Evolutionary conservation across 2,797 vertebrate species (phyloP).

Genomic region (Pterois miles): DNA sequence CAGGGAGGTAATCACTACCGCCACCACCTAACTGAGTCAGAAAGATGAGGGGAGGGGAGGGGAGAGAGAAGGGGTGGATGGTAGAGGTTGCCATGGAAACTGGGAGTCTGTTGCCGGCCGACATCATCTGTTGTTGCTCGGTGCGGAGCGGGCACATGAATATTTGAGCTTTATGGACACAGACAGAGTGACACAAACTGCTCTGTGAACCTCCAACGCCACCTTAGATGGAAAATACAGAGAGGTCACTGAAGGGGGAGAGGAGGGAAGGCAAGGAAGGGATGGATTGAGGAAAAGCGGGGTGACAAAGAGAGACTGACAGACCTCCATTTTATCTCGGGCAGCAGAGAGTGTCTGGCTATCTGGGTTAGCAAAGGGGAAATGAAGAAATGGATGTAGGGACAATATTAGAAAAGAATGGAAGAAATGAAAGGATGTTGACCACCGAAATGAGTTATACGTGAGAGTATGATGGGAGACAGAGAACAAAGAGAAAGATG

Average conservation of each 20-base stretch:
- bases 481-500: constrained; percentile 52
- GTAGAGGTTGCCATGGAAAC: constrained; percentile 81
- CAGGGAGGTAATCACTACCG: constrained; percentile 31
- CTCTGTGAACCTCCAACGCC: constrained; percentile 25
- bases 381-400: constrained; percentile 11
- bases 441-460: constrained; percentile 14
- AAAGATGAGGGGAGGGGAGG: constrained; percentile 8
- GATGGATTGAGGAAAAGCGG: constrained; percentile 32
- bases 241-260: constrained; percentile 18
- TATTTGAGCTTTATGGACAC: constrained; percentile 79
- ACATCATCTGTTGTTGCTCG: constrained; percentile 70
- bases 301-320: constrained; percentile 45
- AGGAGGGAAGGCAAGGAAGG: not conserved
- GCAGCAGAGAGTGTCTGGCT: constrained; percentile 44
- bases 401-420: constrained; percentile 10
- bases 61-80: constrained; percentile 24
- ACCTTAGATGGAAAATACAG: constrained; percentile 15
- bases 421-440: constrained; percentile 11
- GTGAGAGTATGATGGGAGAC: constrained; percentile 26
- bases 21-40: constrained; percentile 41
- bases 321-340: constrained; percentile 63
- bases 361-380: constrained; percentile 35
- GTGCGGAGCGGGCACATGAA: constrained; percentile 63
- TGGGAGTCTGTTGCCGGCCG: constrained; percentile 67
- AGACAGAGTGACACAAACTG: constrained; percentile 31